Base-by-base conservation (phyloP, 1,140 invertebrate species). In the Papilio helenus region DNA sequence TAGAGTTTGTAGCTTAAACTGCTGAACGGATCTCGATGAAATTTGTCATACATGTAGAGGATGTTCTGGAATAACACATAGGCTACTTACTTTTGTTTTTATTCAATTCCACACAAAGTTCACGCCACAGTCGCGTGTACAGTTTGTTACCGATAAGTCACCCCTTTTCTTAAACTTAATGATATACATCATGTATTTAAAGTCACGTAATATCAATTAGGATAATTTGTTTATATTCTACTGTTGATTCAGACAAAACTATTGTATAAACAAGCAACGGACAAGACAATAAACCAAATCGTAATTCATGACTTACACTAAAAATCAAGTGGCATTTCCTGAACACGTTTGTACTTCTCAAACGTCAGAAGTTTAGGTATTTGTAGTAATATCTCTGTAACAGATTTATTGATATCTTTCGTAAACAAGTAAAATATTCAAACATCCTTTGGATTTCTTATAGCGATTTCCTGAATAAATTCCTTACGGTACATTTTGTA, bases 391-490 rank as follows among this genome's bases (percentile, higher is more conserved):
- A 58, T 58, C 55, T 34, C 5, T 34, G 34, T n/a, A 4, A 34
- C 34, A 34, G 34, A 34, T 34, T 34, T 34, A 34, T 58, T n/a
- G n/a, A n/a, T n/a, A n/a, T n/a, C n/a, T n/a, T n/a, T 23, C 7
- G 55, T 58, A 58, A 8, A 58, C 55, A 55, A 55, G 14, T 23
- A 20, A 58, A 23, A 58, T 58, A 58, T 58, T 20, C 20, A 20
- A 58, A 58, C 55, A 23, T 58, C 18, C 55, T 58, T 58, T 58
- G 20, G 55, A 58, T n/a, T 58, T 82, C 79, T 77, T 20, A 72
- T 29, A 29, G 61, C 74, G 81, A 81, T 76, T 78, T 79, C 16
- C 20, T n/a, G 26, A 26, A 29, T 1, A 55, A 10, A 49, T 49
- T 49, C 5, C 18, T 49, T 49, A 49, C 46, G 16, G 3, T 18